A percentile compares a stretch with the other conserved stretches of the same genome.
Evolutionary conservation across 2,888 invertebrate genomes (phyloP).

Genomic region (Xestoiulus laeticollis): DNA sequence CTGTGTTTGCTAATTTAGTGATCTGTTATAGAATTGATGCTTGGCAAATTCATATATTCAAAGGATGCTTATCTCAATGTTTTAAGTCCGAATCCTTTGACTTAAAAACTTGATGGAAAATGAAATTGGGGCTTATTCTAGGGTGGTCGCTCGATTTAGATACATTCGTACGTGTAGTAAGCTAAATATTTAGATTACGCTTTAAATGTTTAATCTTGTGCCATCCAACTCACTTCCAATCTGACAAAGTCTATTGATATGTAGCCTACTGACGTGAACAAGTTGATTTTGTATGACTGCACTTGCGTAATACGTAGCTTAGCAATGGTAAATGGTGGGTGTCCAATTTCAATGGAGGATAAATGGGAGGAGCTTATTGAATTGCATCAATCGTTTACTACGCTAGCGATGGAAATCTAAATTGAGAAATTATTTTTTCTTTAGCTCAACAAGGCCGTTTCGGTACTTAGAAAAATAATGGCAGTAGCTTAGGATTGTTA

Average conservation of each 20-base stretch:
- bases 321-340: conserved; percentile 17
- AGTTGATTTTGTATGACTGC: not conserved
- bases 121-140: not conserved
- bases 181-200: not conserved
- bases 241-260: not conserved
- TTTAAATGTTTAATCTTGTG: not conserved
- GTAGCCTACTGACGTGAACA: conserved; percentile 7
- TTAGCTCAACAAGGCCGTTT: conserved; percentile 2
- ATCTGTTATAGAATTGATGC: too few relatives aligned
- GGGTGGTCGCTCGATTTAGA: not conserved
- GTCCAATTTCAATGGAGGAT: not conserved
- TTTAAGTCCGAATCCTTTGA: too few relatives aligned
- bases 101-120: not conserved
- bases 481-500: not conserved
- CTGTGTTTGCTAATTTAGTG: too few relatives aligned
- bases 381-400: not conserved
- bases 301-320: conserved; percentile 15
- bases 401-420: not conserved
- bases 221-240: not conserved
- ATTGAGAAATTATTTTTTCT: conserved; percentile 4
- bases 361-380: not conserved
- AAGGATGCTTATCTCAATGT: too few relatives aligned
- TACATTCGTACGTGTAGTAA: not conserved
- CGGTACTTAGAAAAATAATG: conserved; percentile 18
- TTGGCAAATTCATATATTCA: too few relatives aligned